A percentile compares a stretch with the other conserved stretches of the same genome.
These are phyloP conservation scores for Sicus ferrugineus DNA, from an alignment of 2,888 invertebrate genomes.

Conservation along the genomic window DNA sequence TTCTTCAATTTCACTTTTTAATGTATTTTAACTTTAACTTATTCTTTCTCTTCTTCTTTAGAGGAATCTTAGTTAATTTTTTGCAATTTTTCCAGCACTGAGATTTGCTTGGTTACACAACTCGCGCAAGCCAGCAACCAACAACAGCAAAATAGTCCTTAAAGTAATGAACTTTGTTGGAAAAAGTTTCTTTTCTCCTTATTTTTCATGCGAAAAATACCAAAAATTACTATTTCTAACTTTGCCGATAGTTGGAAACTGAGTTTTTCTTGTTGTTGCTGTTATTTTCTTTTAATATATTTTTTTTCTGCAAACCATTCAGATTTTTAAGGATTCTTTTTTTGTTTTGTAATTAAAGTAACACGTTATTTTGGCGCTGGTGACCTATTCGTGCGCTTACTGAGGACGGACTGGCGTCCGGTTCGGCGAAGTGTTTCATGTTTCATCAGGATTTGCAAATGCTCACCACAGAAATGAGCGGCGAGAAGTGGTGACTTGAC, in stretches of 20 bases:
- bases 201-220: neutral
- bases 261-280: neutral
- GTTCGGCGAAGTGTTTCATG: slow-evolving; percentile 1
- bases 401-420: slow-evolving; percentile 58
- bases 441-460: neutral
- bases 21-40: neutral
- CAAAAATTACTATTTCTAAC: neutral
- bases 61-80: neutral
- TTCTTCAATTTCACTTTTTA: neutral
- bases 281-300: neutral
- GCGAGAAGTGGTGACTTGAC: too few species aligned
- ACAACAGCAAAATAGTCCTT: neutral
- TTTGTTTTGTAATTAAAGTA: neutral
- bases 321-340: neutral
- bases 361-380: slow-evolving; percentile 1
- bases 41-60: neutral
- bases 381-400: slow-evolving; percentile 38
- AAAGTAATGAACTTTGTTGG: neutral
- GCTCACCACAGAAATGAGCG: slow-evolving; percentile 18
- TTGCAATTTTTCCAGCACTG: neutral
- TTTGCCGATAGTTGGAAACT: neutral
- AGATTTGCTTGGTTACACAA: slow-evolving; percentile 21
- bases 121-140: slow-evolving; percentile 1
- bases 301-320: slow-evolving; percentile 5
- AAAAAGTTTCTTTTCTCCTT: neutral